Percentiles rank a stretch among this genome's conserved stretches.
Evolutionary conservation across 2,888 invertebrate genomes (phyloP).

Genomic region (Nomada flava): DNA sequence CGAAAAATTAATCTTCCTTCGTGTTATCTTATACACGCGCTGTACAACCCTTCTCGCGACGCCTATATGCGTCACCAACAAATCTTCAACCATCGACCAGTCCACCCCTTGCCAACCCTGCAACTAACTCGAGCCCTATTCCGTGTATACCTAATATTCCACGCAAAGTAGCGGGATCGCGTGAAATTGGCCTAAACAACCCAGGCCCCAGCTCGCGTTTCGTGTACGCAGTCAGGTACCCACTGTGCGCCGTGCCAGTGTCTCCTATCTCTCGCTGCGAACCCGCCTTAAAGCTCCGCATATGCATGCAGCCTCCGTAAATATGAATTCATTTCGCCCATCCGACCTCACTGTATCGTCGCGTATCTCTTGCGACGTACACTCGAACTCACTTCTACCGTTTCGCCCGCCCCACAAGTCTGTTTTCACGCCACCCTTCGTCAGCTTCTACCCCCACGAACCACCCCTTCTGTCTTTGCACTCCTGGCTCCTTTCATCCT

Average conservation of each 20-base stretch:
- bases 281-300: constrained; percentile 57
- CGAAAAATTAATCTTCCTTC: no score
- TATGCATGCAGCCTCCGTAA: constrained; percentile 69
- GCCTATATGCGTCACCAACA: not conserved
- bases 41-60: not conserved
- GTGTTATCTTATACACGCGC: not conserved
- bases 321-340: constrained; percentile 68
- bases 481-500: constrained; percentile 17
- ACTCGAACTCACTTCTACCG: constrained; percentile 5
- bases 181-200: constrained; percentile 48
- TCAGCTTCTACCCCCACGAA: not conserved
- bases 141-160: constrained; percentile 34
- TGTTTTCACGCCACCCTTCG: constrained; percentile 28
- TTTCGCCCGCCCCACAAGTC: constrained; percentile 4
- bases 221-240: not conserved
- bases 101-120: not conserved
- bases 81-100: constrained; percentile 3
- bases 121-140: constrained; percentile 30
- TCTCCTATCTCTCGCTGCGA: constrained; percentile 46
- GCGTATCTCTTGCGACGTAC: constrained; percentile 32
- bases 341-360: constrained; percentile 26
- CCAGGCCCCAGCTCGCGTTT: not conserved
- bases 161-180: constrained; percentile 32
- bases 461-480: not conserved
- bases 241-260: not conserved